Evolutionary conservation across 2,113 vertebrate species (phyloP).

Genomic region (Fulmarus glacialis): DNA sequence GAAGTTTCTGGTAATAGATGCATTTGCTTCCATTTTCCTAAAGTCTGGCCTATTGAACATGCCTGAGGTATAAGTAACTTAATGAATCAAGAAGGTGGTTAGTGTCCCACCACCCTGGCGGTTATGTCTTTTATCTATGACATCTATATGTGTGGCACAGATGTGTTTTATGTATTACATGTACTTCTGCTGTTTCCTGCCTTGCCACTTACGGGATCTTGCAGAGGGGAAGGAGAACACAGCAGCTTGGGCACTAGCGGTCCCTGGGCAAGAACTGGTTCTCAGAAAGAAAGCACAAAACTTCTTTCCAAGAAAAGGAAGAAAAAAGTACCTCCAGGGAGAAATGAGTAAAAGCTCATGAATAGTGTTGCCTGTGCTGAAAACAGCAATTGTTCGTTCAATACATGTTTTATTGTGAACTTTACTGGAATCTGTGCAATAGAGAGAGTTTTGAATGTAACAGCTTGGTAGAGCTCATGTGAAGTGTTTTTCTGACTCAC

Average conservation of each 20-base stretch:
- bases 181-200: neutral
- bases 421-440: neutral
- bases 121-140: neutral
- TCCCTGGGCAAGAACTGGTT: neutral
- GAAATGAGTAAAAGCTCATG: neutral
- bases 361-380: neutral
- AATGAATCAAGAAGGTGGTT: neutral
- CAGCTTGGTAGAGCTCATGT: neutral
- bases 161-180: neutral
- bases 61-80: neutral
- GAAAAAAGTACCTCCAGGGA: neutral
- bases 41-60: neutral
- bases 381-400: neutral
- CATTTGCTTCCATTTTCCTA: neutral
- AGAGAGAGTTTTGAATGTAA: neutral
- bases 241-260: fast-evolving
- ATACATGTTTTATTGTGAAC: neutral
- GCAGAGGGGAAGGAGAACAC: neutral
- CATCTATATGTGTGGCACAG: neutral
- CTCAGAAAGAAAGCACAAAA: neutral
- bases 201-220: fast-evolving
- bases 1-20: neutral
- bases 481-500: neutral
- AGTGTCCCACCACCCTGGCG: neutral
- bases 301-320: neutral